Evolutionary conservation across 2,113 vertebrate species (phyloP).

Genomic region (Glaucidium brasilianum): DNA sequence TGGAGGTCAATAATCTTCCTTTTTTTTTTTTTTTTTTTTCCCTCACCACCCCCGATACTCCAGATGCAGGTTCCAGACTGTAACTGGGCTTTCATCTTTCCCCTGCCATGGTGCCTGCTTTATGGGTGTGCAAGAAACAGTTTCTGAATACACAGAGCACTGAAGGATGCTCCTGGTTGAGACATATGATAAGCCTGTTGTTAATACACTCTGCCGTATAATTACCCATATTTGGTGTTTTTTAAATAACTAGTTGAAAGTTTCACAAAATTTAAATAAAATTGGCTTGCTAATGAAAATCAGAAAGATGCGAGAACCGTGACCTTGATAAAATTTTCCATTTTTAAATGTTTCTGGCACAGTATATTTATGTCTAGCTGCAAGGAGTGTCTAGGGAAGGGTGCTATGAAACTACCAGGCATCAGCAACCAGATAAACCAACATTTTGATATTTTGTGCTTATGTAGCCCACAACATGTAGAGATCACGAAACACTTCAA

Average conservation of each 20-base stretch:
- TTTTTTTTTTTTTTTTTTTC: not conserved
- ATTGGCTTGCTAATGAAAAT: slow-evolving; percentile 7
- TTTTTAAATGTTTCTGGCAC: not conserved
- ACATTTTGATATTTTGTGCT: not conserved
- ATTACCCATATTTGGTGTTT: not conserved
- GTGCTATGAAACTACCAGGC: not conserved
- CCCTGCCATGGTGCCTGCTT: rapidly evolving
- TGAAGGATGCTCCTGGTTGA: not conserved
- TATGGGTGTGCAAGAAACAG: not conserved
- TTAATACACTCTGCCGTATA: not conserved
- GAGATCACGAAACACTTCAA: not conserved
- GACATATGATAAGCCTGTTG: not conserved
- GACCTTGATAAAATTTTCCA: not conserved
- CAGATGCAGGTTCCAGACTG: not conserved
- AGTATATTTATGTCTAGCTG: not conserved
- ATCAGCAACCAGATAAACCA: not conserved
- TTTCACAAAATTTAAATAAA: not conserved
- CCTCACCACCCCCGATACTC: not conserved
- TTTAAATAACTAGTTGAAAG: not conserved
- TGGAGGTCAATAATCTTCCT: not conserved
- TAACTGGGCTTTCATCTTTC: not conserved
- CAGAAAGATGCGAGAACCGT: not conserved
- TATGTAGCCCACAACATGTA: not conserved
- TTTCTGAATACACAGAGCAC: not conserved
- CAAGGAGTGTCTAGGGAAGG: not conserved